These are phyloP conservation scores for Acronicta psi DNA, from an alignment of 2,888 invertebrate genomes.

Conservation along the genomic window DNA sequence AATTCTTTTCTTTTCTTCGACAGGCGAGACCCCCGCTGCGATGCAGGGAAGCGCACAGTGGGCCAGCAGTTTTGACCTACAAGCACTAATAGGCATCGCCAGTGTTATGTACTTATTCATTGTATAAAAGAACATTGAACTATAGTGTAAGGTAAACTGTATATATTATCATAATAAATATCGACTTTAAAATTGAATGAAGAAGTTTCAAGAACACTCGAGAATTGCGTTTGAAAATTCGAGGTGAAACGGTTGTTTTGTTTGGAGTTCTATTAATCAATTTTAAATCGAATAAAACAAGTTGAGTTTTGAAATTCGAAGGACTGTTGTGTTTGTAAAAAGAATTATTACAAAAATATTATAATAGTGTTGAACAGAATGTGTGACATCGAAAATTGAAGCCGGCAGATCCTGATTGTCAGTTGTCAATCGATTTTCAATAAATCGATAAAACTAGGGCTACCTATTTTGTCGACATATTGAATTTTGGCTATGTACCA, in stretches of 20 bases:
- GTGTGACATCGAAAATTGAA: constrained; percentile 61
- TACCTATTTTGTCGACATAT: constrained; percentile 13
- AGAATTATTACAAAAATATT: constrained; percentile 43
- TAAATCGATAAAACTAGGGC: constrained; percentile 18
- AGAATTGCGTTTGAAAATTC: constrained; percentile 7
- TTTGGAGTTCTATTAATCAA: constrained; percentile 16
- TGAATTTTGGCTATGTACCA: constrained; percentile 5
- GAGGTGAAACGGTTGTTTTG: constrained; percentile 4
- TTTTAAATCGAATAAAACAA: constrained; percentile 7
- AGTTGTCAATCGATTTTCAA: constrained; percentile 33
- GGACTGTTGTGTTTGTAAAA: constrained; percentile 56
- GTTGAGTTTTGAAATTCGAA: constrained; percentile 20
- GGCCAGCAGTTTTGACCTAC: constrained; percentile 72
- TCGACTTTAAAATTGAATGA: constrained; percentile 10
- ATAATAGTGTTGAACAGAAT: constrained; percentile 53
- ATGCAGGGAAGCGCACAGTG: constrained; percentile 93
- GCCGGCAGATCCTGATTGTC: constrained; percentile 32
- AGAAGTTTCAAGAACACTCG: constrained; percentile 13
- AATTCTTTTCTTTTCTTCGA: constrained; percentile 46
- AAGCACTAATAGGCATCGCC: constrained; percentile 64
- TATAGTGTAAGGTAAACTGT: constrained; percentile 11
- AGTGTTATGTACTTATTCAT: constrained; percentile 59
- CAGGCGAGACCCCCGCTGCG: constrained; percentile 96
- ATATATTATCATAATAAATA: constrained; percentile 8
- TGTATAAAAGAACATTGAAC: constrained; percentile 49